Percentiles rank a stretch among this genome's conserved stretches.
Evolutionary conservation across 1,140 invertebrate genomes (phyloP).

Genomic region (Habropoda laboriosa): DNA sequence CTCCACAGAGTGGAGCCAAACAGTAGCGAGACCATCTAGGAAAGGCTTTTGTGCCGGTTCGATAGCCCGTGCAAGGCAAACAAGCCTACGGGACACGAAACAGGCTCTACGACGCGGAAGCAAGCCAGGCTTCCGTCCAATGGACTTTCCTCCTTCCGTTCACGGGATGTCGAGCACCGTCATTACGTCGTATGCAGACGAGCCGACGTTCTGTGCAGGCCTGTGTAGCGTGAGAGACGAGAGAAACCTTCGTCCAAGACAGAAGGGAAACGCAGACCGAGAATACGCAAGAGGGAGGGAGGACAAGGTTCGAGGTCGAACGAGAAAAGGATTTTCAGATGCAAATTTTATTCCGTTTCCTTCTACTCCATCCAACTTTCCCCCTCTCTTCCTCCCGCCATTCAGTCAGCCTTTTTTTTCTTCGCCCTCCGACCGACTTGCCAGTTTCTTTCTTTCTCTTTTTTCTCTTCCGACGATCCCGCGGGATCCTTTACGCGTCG

Average conservation of each 20-base stretch:
- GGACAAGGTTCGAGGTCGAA: conserved; percentile 66
- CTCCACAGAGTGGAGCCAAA: conserved; percentile 20
- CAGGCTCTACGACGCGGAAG: conserved; percentile 62
- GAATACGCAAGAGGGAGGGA: conserved; percentile 5
- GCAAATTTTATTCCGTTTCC: conserved; percentile 76
- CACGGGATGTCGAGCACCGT: conserved; percentile 66
- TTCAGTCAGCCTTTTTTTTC: conserved; percentile 14
- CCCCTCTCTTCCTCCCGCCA: neutral
- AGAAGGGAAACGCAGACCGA: conserved; percentile 4
- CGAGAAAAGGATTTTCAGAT: conserved; percentile 73
- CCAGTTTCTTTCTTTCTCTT: conserved; percentile 53
- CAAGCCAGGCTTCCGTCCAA: conserved; percentile 45
- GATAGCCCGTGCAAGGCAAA: conserved; percentile 73
- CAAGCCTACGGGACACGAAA: conserved; percentile 70
- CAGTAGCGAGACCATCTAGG: neutral
- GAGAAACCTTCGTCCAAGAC: too few relatives aligned
- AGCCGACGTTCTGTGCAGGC: conserved; percentile 29
- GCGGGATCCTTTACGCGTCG: conserved; percentile 40
- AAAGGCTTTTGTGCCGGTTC: conserved; percentile 70
- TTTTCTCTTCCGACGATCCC: conserved; percentile 43
- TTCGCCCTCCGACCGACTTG: conserved; percentile 18
- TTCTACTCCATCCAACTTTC: neutral
- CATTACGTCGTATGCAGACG: conserved; percentile 66
- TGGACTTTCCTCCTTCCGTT: conserved; percentile 69
- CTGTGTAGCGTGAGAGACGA: neutral